These are phyloP conservation scores for Tachystola acroxantha DNA, from an alignment of 2,888 invertebrate genomes.

Conservation along the genomic window DNA sequence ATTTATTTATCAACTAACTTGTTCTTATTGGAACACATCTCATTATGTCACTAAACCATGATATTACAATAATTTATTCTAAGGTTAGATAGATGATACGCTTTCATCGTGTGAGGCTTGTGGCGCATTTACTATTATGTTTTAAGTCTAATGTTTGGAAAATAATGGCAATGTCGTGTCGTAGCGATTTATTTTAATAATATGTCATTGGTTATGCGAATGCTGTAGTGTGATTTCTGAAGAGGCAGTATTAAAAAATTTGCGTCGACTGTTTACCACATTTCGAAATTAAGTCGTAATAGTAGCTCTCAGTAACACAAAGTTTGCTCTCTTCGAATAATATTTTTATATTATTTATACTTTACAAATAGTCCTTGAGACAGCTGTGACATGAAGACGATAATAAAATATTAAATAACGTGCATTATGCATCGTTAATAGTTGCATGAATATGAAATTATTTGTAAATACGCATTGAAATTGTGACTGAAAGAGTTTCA, in stretches of 20 bases:
- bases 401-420: constrained; percentile 12
- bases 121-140: constrained; percentile 65
- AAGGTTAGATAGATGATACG: constrained; percentile 20
- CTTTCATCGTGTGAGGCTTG: constrained; percentile 65
- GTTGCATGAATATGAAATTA: background rate
- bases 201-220: constrained; percentile 15
- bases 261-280: constrained; percentile 12
- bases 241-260: constrained; percentile 40
- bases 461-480: constrained; percentile 6
- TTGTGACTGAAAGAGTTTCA: background rate
- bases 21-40: constrained; percentile 32
- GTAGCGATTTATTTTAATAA: constrained; percentile 37
- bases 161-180: constrained; percentile 34
- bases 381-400: constrained; percentile 20
- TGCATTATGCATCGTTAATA: background rate
- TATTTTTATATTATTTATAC: background rate
- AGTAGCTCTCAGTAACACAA: constrained; percentile 1
- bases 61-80: constrained; percentile 13
- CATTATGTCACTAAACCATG: constrained; percentile 18
- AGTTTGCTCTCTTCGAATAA: constrained; percentile 7
- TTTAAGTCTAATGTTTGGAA: constrained; percentile 51
- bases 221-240: constrained; percentile 24
- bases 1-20: constrained; percentile 41
- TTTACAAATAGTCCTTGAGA: too few relatives aligned
- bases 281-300: constrained; percentile 10